Conservation (phyloP, 2,888 invertebrate genomes). For the Helleia helle region DNA sequence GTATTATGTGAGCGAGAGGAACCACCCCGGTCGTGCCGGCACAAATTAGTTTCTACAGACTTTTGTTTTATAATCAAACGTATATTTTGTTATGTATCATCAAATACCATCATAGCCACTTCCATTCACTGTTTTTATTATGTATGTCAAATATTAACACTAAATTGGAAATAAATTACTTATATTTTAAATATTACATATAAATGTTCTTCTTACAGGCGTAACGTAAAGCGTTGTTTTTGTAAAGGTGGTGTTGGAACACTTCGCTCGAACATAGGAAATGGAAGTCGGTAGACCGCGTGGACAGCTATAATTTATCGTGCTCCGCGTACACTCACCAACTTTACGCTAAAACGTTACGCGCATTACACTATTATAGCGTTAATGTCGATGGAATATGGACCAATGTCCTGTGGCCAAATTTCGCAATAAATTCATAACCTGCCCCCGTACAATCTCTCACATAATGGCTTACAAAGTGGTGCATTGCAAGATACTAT, state of each 20-base stretch:
- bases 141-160: no score
- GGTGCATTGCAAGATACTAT: slow-evolving; percentile 12
- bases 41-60: no score
- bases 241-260: slow-evolving; percentile 21
- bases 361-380: slow-evolving; percentile 16
- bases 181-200: no score
- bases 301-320: slow-evolving; percentile 25
- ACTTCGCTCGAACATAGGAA: slow-evolving; percentile 25
- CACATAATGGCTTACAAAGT: slow-evolving; percentile 14
- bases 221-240: slow-evolving; percentile 19
- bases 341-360: slow-evolving; percentile 10
- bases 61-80: no score
- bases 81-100: no score
- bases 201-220: background rate
- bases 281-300: slow-evolving; percentile 26
- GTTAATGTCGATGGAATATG: slow-evolving; percentile 15
- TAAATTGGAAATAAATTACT: no score
- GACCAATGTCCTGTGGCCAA: slow-evolving; percentile 15
- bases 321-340: slow-evolving; percentile 11
- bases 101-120: no score
- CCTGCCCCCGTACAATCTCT: slow-evolving; percentile 11
- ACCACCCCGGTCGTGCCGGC: no score
- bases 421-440: slow-evolving; percentile 14
- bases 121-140: no score
- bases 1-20: no score